Percentiles rank a stretch among this genome's conserved stretches.
Conservation (phyloP, 2,888 invertebrate species). For the Halocaridina rubra region DNA sequence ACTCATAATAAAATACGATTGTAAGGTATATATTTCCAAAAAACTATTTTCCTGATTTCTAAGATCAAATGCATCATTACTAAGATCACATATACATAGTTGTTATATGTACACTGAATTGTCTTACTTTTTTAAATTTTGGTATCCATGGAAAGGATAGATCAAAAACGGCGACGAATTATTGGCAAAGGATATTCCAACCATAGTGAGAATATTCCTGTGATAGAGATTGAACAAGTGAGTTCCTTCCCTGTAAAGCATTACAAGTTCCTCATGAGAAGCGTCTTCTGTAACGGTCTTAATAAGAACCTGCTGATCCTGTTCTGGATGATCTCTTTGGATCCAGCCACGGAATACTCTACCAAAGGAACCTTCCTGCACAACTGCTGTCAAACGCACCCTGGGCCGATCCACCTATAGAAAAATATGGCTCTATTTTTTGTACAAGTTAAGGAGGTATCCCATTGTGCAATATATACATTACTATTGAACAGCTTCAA, state of each 20-base stretch:
- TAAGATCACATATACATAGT: too few relatives aligned
- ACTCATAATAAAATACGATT: too few relatives aligned
- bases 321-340: conserved; percentile 32
- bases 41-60: too few relatives aligned
- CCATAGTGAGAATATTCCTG: conserved; percentile 34
- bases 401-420: conserved; percentile 31
- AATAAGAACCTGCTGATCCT: conserved; percentile 36
- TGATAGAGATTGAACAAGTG: conserved; percentile 36
- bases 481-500: background rate
- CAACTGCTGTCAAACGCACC: conserved; percentile 35
- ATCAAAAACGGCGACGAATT: conserved; percentile 34
- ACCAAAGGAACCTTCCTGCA: conserved; percentile 44
- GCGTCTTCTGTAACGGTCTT: conserved; percentile 28
- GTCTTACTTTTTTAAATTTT: conserved; percentile 43
- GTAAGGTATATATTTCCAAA: too few relatives aligned
- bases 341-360: conserved; percentile 46
- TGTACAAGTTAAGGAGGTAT: too few relatives aligned
- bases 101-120: background rate
- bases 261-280: conserved; percentile 19
- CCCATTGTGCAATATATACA: too few relatives aligned
- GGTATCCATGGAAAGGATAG: conserved; percentile 43
- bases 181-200: conserved; percentile 33
- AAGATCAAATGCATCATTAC: too few relatives aligned
- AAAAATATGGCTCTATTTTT: too few relatives aligned
- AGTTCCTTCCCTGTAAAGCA: conserved; percentile 36